phyloP scores from a whole-genome alignment of 2,113 vertebrate species.

The Myotis lucifugus region DNA sequence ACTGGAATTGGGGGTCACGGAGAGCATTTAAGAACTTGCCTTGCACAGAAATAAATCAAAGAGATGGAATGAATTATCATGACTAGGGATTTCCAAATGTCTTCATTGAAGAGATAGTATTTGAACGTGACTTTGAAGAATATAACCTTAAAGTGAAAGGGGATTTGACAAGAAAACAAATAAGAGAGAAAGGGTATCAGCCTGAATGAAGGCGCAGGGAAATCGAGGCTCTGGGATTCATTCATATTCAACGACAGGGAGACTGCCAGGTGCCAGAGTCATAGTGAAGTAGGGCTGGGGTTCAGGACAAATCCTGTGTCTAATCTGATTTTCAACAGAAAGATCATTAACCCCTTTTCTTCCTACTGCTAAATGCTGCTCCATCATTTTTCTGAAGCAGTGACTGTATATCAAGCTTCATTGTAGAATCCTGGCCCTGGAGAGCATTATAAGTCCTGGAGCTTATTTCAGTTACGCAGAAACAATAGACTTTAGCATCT shows the following conservation, averaged over 20 bases:
- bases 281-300: not conserved
- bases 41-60: not conserved
- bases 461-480: conserved; percentile 60
- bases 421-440: conserved; percentile 1
- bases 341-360: conserved; percentile 47
- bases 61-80: not conserved
- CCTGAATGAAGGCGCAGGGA: not conserved
- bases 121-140: not conserved
- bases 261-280: not conserved
- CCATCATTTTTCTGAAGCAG: conserved; percentile 52
- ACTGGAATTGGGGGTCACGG: not conserved
- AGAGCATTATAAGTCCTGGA: conserved; percentile 43
- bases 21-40: not conserved
- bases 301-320: not conserved
- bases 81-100: not conserved
- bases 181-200: not conserved
- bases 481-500: conserved; percentile 45
- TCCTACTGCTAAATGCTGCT: conserved; percentile 36
- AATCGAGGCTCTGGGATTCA: not conserved
- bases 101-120: not conserved
- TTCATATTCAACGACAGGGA: not conserved
- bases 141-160: not conserved
- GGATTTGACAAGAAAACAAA: not conserved
- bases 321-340: conserved; percentile 51
- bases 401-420: conserved; percentile 48